Evolutionary conservation across 2,888 invertebrate genomes (phyloP).

Genomic region (Alloplasta piceator): DNA sequence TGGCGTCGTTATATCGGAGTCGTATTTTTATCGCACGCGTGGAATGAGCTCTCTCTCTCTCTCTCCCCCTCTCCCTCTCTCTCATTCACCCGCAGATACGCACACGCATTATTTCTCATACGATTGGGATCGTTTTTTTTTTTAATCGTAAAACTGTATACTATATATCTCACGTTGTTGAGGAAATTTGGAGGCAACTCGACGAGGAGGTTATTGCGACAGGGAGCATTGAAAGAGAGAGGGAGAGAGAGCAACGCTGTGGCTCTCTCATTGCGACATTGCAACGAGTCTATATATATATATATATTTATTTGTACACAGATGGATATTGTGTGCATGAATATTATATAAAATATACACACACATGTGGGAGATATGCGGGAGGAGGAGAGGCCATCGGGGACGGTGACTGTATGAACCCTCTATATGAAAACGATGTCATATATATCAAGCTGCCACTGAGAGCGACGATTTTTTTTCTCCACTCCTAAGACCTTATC

Average conservation of each 20-base stretch:
- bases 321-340: neutral
- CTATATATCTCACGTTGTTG: neutral
- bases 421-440: neutral
- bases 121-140: slow-evolving; percentile 47
- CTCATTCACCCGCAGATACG: slow-evolving; percentile 28
- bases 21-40: slow-evolving; percentile 42
- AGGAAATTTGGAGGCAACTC: slow-evolving; percentile 20
- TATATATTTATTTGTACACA: slow-evolving; percentile 13
- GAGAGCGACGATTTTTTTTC: slow-evolving; percentile 16
- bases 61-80: neutral
- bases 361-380: slow-evolving; percentile 33
- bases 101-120: slow-evolving; percentile 33
- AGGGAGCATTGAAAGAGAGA: slow-evolving; percentile 27
- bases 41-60: neutral
- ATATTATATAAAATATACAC: slow-evolving; percentile 2
- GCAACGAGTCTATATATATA: slow-evolving; percentile 21
- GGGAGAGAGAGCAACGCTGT: slow-evolving; percentile 50
- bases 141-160: no score
- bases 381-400: slow-evolving; percentile 49
- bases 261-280: slow-evolving; percentile 63
- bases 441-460: slow-evolving; percentile 39
- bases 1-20: slow-evolving; percentile 10
- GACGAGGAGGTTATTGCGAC: slow-evolving; percentile 61
- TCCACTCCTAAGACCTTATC: slow-evolving; percentile 52
- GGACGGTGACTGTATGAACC: slow-evolving; percentile 19